Percentiles rank a stretch among this genome's conserved stretches.
Evolutionary conservation across 2,888 invertebrate genomes (phyloP).

Genomic region (Chorisops tibialis): DNA sequence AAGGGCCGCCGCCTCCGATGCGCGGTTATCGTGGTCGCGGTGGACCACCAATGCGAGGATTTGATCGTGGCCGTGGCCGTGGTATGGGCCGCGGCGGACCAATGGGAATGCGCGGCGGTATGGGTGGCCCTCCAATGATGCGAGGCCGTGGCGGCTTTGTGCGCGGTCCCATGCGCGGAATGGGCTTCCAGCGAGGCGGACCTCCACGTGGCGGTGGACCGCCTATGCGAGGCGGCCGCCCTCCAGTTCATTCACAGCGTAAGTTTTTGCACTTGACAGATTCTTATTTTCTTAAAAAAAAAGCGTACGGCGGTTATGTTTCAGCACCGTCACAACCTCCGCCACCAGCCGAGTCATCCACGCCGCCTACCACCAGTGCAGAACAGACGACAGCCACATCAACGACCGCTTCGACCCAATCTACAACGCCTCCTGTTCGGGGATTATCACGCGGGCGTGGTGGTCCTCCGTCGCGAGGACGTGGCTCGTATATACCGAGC

Average conservation of each 20-base stretch:
- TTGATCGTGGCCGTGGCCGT: conserved; percentile 49
- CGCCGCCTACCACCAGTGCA: conserved; percentile 46
- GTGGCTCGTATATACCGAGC: conserved; percentile 48
- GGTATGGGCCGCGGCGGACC: conserved; percentile 51
- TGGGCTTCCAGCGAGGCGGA: conserved; percentile 40
- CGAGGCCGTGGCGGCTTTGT: conserved; percentile 37
- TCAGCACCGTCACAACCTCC: conserved; percentile 26
- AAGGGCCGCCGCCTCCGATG: conserved; percentile 37
- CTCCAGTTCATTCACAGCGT: conserved; percentile 48
- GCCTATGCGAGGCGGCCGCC: conserved; percentile 42
- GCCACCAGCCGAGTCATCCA: conserved; percentile 14
- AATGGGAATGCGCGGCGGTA: conserved; percentile 47
- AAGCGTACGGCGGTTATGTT: conserved; percentile 12
- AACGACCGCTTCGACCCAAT: conserved; percentile 33
- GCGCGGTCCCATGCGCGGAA: conserved; percentile 40
- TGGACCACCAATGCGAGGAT: conserved; percentile 47
- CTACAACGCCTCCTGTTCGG: conserved; percentile 36
- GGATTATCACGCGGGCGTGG: conserved; percentile 47
- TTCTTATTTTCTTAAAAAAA: neutral
- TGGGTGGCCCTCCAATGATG: conserved; percentile 47
- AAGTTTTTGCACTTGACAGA: conserved; percentile 37
- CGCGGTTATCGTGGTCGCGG: conserved; percentile 48
- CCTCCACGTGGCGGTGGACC: conserved; percentile 34
- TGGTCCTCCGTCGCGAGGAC: conserved; percentile 44
- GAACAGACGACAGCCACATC: conserved; percentile 45